phyloP scores from a whole-genome alignment of 2,797 vertebrate species.

The Xiphophorus birchmanni region DNA sequence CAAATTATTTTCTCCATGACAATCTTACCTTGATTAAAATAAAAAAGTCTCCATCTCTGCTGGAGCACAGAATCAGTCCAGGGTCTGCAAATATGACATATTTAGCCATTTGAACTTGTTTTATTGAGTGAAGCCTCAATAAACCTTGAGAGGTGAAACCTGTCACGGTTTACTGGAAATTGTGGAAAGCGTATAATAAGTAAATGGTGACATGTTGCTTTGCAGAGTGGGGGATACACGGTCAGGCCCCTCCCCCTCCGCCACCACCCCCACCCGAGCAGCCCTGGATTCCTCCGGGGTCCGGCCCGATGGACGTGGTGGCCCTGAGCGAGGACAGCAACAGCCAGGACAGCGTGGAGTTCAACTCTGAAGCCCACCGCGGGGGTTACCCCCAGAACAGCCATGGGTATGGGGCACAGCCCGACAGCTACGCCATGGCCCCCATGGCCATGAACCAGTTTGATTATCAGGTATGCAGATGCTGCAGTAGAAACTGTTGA shows the following conservation, averaged over 20 bases:
- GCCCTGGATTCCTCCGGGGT: conserved; percentile 93
- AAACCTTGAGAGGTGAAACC: no score
- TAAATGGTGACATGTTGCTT: conserved; percentile 4
- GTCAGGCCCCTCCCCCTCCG: conserved; percentile 88
- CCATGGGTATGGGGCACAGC: conserved; percentile 97
- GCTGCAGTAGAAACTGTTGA: conserved; percentile 72
- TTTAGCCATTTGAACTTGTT: neutral
- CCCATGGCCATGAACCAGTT: conserved; percentile 96
- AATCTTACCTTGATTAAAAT: no score
- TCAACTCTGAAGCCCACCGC: conserved; percentile 92
- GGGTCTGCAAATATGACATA: neutral
- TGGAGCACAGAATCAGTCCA: no score
- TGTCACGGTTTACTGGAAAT: neutral
- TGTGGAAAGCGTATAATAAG: neutral
- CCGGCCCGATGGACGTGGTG: conserved; percentile 95
- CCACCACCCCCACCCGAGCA: conserved; percentile 88
- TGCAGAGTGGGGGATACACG: conserved; percentile 96
- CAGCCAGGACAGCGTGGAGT: conserved; percentile 98
- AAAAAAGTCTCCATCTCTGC: no score
- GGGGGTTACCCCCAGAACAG: conserved; percentile 96
- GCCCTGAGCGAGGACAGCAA: conserved; percentile 97
- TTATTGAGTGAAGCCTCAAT: neutral
- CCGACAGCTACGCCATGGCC: conserved; percentile 96
- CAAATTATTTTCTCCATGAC: no score
- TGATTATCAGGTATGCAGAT: conserved; percentile 98